Base-by-base conservation (phyloP, 2,888 invertebrate genomes). In the Sicus ferrugineus region DNA sequence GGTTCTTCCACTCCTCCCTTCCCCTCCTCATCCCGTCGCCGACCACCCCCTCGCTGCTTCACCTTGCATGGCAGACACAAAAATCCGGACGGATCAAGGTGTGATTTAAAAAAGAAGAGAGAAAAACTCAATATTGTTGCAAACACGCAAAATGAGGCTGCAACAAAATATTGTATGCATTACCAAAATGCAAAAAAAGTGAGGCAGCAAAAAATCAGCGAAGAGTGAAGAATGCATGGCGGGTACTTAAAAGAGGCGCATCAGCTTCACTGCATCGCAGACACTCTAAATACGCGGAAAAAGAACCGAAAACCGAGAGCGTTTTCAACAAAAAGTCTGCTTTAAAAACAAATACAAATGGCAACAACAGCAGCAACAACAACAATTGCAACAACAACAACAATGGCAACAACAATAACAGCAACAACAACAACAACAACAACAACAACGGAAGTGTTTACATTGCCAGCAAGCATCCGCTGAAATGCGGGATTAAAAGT, bases 81-180 rank as follows among this genome's bases (percentile, higher is more conserved):
- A 9, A n/a, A 3, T 59, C 48, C 38, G n/a, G 30, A 61, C 61
- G 73, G 65, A 73, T 70, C 72, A 72, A 73, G 73, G 73, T 72
- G 73, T 73, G 70, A 73, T 67, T 73, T 70, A 54, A 54, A 56
- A 63, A 56, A 31, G 65, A 46, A 68, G 63, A 59, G 46, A 67
- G 42, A 58, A 69, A 70, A 7, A 16, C 48, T 68, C 31, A 59
- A 54, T 68, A 59, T 21, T 9, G 46, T 26, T 16, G 61, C 34
- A 52, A 50, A 72, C 54, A 48, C 50, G 58, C 52, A 62, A 42
- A 65, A 62, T 58, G 64, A 61, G 31, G 46, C 62, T 54, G 68
- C 50, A 48, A 46, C 50, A 63, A 58, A 66, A 64, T 52, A 72
- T n/a, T n/a, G n/a, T n/a, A n/a, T n/a, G n/a, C n/a, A n/a, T 59